Base-by-base conservation (phyloP, 1,140 invertebrate species). In the Monomorium pharaonis region DNA sequence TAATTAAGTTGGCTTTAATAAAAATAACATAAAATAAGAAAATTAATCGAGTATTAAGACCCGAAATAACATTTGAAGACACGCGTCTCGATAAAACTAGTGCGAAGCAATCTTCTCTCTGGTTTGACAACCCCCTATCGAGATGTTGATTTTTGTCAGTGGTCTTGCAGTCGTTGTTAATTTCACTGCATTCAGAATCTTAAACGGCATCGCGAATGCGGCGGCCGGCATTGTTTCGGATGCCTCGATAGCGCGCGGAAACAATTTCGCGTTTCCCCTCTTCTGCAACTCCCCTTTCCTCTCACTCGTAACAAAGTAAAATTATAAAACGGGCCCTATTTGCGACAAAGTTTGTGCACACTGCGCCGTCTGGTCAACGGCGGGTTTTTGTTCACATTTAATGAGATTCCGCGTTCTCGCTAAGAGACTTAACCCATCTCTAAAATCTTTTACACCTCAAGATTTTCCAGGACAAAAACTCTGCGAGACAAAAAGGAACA, bases 361-460 rank as follows among this genome's bases (percentile, higher is more conserved):
- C 16, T 16, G 47, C 18, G 9, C 24, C 33, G 0, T 21, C 54
- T 42, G 27, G 65, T 69, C 65, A 49, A 33, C 54, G 70, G 14
- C 37, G 70, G 14, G 54, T 76, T 76, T 84, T 84, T 84, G 81
- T 84, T 84, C 37, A 54, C 37, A 44, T 18, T 84, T 84, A 84
- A 84, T 76, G 81, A 84, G 81, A 84, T 84, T 84, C 33, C 58
- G 56, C 6, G 21, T 56, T 56, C 49, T 30, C 51, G 76, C 54
- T 21, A 78, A 27, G 24, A 63, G 3, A 37, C 44, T n/a, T 30
- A n/a, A 2, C 7, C n/a, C 16, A 6, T 10, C 47, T 27, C 49
- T 37, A 58, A 16, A 60, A 44, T 24, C 58, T 24, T 21, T 58
- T 58, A 58, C 58, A 30, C 0, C 14, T 5, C 27, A 9, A 18